Evolutionary conservation across 2,797 vertebrate genomes (phyloP).

Genomic region (Enteromius treurensis): DNA sequence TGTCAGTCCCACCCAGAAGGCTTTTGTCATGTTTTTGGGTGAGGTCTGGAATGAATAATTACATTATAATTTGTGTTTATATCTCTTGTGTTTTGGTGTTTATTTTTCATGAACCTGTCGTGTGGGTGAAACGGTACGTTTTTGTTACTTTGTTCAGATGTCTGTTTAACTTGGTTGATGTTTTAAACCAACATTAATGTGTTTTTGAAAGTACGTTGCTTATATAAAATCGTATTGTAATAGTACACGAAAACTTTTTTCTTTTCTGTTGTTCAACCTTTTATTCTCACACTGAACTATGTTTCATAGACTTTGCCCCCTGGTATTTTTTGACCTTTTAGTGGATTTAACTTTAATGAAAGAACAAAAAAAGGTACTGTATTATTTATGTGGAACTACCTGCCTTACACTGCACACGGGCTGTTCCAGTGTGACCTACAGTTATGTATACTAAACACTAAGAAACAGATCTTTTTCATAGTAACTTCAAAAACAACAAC

Average conservation of each 20-base stretch:
- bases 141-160: conserved; percentile 71
- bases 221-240: conserved; percentile 49
- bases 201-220: conserved; percentile 73
- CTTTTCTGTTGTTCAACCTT: conserved; percentile 8
- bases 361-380: conserved; percentile 37
- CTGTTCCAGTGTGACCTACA: conserved; percentile 8
- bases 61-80: conserved; percentile 35
- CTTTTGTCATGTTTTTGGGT: conserved; percentile 78
- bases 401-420: conserved; percentile 43
- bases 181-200: conserved; percentile 73
- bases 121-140: conserved; percentile 83
- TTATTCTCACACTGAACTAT: conserved; percentile 16
- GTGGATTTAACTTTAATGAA: conserved; percentile 9
- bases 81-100: conserved; percentile 50
- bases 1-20: conserved; percentile 58
- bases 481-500: not conserved
- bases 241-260: conserved; percentile 40
- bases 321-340: conserved; percentile 68
- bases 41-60: conserved; percentile 70
- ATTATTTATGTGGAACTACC: conserved; percentile 37
- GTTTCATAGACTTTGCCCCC: conserved; percentile 28
- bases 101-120: conserved; percentile 80
- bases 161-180: conserved; percentile 51
- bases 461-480: not conserved
- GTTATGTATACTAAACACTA: conserved; percentile 13